Evolutionary conservation across 2,888 invertebrate genomes (phyloP), one percentile per base, ranked within the genome.

Genomic region (Drosophila birchii): DNA sequence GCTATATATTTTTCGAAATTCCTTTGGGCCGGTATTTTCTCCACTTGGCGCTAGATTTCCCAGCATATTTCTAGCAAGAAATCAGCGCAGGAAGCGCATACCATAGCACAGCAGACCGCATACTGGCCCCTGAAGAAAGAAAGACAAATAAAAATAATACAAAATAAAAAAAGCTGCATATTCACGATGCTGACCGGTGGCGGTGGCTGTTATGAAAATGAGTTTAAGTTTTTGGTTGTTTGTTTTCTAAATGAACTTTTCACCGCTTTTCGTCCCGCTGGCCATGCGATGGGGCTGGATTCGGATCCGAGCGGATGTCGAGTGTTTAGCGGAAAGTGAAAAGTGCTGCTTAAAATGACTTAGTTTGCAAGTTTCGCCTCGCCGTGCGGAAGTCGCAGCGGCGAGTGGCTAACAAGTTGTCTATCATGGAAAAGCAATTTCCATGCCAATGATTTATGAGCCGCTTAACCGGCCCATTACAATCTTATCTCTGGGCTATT

Each of bases 301-400:
- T 53, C 23, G 34, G 34, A 53, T 53, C 59, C 67, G 71, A 78
- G 84, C 84, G 84, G 84, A 84, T 84, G 84, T 89, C 67, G 84
- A 88, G 86, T 88, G 88, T 86, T 84, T 88, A 82, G 90, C 90
- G 90, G 90, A 84, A 84, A 84, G 84, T 90, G 84, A 84, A 84
- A 84, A 84, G 84, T 89, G 88, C 90, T 88, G 90, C 90, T 84
- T 84, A 84, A 84, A 84, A 88, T 88, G 78, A 84, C 90, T 84
- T 89, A 84, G 88, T 88, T 88, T 88, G 84, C 84, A 89, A 78
- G 86, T 84, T 84, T 84, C 80, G 81, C 81, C 78, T 69, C 73
- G 83, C 76, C 78, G 88, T 84, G 90, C 84, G 84, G 84, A 84
- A 84, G 84, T 86, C 54, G 61, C 68, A 51, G 44, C 43, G 78